Conservation (phyloP, 2,113 vertebrate genomes). For the Cervus canadensis region DNA sequence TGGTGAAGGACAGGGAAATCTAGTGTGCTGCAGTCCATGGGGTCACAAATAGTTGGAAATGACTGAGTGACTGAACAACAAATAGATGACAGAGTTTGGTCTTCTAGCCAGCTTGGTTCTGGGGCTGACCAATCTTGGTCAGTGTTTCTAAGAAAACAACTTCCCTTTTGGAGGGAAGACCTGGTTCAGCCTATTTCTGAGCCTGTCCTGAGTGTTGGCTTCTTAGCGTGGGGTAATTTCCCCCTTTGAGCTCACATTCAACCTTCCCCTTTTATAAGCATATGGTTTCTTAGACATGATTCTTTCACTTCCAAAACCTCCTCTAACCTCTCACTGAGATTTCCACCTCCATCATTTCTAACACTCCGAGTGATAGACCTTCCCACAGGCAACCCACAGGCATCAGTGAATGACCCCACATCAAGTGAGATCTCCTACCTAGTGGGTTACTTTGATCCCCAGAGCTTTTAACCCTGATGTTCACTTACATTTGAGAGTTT, state of each 20-base stretch:
- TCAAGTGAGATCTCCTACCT: not conserved
- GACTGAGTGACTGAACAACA: not conserved
- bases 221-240: not conserved
- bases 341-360: not conserved
- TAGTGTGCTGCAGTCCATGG: rapidly evolving
- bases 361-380: not conserved
- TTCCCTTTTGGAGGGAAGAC: not conserved
- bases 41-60: not conserved
- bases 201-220: not conserved
- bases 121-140: not conserved
- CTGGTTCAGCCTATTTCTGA: not conserved
- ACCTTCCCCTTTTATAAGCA: not conserved
- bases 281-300: not conserved
- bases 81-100: not conserved
- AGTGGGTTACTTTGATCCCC: not conserved
- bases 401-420: not conserved
- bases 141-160: not conserved
- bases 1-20: not conserved
- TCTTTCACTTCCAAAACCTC: not conserved
- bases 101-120: not conserved
- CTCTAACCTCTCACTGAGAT: not conserved
- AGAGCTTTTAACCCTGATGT: not conserved
- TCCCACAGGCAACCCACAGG: not conserved
- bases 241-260: not conserved
- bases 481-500: not conserved